phyloP scores from a whole-genome alignment of 2,888 invertebrate genomes.

The Mimumesa dahlbomi region DNA sequence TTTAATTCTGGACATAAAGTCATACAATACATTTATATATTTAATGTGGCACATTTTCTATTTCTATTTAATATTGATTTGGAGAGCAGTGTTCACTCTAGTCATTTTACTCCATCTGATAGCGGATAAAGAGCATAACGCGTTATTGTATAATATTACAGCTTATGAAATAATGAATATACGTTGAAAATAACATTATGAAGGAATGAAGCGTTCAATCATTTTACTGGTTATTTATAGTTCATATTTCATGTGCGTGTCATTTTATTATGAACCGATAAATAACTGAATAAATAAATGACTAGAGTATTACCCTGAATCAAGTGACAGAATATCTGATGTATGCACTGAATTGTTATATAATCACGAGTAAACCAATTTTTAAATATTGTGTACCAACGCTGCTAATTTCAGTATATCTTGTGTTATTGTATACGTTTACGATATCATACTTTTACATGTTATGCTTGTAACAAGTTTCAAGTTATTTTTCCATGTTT shows the following conservation, averaged over 20 bases:
- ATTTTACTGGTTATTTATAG: conserved; percentile 33
- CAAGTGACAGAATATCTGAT: conserved; percentile 18
- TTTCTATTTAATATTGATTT: conserved; percentile 23
- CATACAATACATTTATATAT: conserved; percentile 36
- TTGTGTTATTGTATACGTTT: conserved; percentile 6
- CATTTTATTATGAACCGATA: conserved; percentile 33
- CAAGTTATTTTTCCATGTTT: conserved; percentile 1
- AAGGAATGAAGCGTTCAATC: background rate
- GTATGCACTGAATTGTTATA: conserved; percentile 6
- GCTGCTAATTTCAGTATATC: conserved; percentile 4
- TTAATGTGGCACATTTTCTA: conserved; percentile 47
- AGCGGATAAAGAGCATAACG: too few species aligned
- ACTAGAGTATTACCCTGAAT: conserved; percentile 52
- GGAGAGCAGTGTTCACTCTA: conserved; percentile 48
- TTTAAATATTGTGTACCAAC: conserved; percentile 15
- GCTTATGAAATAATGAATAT: background rate
- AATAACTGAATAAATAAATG: conserved; percentile 42
- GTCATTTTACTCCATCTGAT: conserved; percentile 43
- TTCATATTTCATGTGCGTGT: conserved; percentile 45
- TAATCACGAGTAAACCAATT: conserved; percentile 14
- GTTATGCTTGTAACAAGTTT: background rate
- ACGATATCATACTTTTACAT: conserved; percentile 10
- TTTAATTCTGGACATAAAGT: conserved; percentile 35
- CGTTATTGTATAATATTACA: too few species aligned
- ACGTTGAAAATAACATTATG: background rate